Evolutionary conservation across 2,888 invertebrate species (phyloP), one percentile per base, ranked within the genome.

Genomic region (Eupithecia insigniata): DNA sequence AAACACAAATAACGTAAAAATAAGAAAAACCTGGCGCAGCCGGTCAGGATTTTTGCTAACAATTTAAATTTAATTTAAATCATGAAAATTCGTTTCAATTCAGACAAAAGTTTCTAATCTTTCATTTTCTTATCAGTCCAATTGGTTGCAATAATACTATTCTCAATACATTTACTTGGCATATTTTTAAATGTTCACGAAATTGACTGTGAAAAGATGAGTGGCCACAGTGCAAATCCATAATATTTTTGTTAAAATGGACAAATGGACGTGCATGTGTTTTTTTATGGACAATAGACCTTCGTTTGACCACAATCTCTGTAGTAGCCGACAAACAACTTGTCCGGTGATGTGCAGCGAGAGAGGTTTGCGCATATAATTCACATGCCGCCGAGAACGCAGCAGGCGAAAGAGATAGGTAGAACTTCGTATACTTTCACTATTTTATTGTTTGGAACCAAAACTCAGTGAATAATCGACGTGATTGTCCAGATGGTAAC

Each of bases 141-240:
- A 85, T 83, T 72, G 74, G 78, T 87, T 87, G 82, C 85, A 80
- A 82, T 87, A 88, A 87, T 88, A 88, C 87, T 87, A 75, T 76
- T 78, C 73, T 74, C 78, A 80, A 80, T 83, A 80, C 79, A 58
- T 74, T 68, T 77, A 61, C 79, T 81, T 83, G 78, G 80, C 81
- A 74, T 78, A 39, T 26, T 43, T 73, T 39, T 65, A 36, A 22
- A 64, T 69, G 2, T 36, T 10, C 22, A 61, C 69, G 66, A 66
- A 74, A 26, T 74, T 66, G 69, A 69, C 66, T 22, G 26, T 46
- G 46, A 22, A 55, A 55, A 55, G 1, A 55, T 55, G 26, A 26
- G 22, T 43, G 8, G n/a, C 46, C 7, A 46, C 46, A n/a, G 4
- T 46, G 46, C 51, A 55, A 14, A 55, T 26, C 12, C 22, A 51